These are phyloP conservation scores for Sakesphorus luctuosus DNA, from an alignment of 2,113 vertebrate genomes.

Conservation along the genomic window DNA sequence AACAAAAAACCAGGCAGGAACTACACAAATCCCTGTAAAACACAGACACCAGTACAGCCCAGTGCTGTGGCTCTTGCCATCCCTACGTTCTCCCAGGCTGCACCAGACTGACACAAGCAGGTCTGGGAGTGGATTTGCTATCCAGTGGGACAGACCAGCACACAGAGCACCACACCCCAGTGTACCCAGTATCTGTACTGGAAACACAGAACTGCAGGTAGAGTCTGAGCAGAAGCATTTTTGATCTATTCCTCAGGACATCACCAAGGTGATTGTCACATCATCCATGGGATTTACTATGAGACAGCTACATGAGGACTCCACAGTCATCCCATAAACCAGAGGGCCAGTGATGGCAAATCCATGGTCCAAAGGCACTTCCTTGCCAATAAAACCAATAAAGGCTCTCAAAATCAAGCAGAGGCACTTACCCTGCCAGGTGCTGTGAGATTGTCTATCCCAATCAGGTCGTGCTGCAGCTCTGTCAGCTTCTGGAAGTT, in stretches of 20 bases:
- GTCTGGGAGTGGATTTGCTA: not conserved
- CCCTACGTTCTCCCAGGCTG: accelerated
- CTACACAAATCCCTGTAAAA: not conserved
- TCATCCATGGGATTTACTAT: not conserved
- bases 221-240: not conserved
- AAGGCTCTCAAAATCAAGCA: not conserved
- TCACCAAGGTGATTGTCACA: not conserved
- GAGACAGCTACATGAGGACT: not conserved
- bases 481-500: slow-evolving; percentile 96
- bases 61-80: not conserved
- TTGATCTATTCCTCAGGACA: not conserved
- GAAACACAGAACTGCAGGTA: not conserved
- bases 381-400: not conserved
- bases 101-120: not conserved
- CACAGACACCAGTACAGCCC: not conserved
- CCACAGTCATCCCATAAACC: not conserved
- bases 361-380: not conserved
- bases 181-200: not conserved
- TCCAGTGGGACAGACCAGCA: accelerated
- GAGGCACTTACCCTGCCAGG: slow-evolving; percentile 84
- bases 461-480: slow-evolving; percentile 91
- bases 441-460: slow-evolving; percentile 85
- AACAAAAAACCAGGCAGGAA: not conserved
- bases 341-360: not conserved
- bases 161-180: not conserved